phyloP scores from a whole-genome alignment of 2,113 vertebrate species.

The Dipodomys stephensi region DNA sequence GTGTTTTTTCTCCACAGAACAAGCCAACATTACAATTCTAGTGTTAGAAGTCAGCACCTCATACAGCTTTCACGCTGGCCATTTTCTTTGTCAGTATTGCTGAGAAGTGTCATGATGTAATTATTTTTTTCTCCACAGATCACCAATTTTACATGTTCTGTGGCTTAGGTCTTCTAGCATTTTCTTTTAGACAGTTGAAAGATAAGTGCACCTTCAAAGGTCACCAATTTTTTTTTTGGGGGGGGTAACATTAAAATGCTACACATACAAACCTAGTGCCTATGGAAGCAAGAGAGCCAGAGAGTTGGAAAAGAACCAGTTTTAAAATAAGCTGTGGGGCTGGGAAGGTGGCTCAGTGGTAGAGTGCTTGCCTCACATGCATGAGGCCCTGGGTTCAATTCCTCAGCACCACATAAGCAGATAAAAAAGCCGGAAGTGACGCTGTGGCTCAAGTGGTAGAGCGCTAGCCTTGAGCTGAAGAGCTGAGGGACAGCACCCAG shows the following conservation, averaged over 20 bases:
- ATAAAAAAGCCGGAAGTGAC: no score
- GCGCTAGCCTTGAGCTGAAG: no score
- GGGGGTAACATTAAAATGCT: not conserved
- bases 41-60: not conserved
- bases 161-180: not conserved
- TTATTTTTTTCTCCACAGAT: slow-evolving; percentile 18
- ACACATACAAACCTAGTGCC: not conserved
- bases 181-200: not conserved
- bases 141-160: slow-evolving; percentile 17
- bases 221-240: slow-evolving; percentile 5
- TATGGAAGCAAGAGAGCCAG: not conserved
- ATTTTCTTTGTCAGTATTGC: not conserved
- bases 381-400: no score
- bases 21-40: not conserved
- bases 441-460: no score
- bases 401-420: no score
- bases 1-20: not conserved
- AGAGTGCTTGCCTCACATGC: no score
- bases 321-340: not conserved
- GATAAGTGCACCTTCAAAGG: not conserved
- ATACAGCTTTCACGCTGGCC: no score
- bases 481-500: no score
- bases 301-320: not conserved
- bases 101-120: not conserved
- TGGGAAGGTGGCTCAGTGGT: no score